Conservation (phyloP, 2,113 vertebrate species). For the Glareola pratincola region DNA sequence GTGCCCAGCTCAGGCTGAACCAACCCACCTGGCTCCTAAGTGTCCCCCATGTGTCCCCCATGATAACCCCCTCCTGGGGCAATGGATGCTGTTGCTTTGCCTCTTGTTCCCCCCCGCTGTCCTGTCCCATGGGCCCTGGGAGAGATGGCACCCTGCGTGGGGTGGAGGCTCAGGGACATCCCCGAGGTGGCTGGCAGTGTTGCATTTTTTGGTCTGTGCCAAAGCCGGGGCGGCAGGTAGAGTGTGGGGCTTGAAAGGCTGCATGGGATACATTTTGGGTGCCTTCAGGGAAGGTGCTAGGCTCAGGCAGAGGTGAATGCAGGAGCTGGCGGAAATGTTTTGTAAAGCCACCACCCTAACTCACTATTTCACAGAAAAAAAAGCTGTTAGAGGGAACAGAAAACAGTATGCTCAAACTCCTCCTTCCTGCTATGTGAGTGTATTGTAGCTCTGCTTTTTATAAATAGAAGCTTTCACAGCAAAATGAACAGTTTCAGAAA, state of each 20-base stretch:
- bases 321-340: neutral
- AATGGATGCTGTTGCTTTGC: neutral
- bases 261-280: fast-evolving
- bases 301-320: neutral
- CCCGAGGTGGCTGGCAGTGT: too few species aligned
- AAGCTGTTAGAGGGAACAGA: neutral
- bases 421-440: neutral
- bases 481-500: neutral
- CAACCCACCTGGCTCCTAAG: neutral
- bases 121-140: neutral
- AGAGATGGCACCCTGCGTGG: fast-evolving
- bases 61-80: neutral
- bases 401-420: neutral
- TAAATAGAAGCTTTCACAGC: neutral
- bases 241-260: fast-evolving
- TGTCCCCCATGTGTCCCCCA: too few species aligned
- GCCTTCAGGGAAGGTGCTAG: neutral
- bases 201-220: neutral
- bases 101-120: fast-evolving
- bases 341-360: neutral
- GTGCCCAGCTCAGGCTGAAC: neutral
- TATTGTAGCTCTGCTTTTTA: neutral
- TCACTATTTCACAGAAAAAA: neutral
- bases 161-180: neutral
- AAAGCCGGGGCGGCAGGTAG: neutral